phyloP scores from a whole-genome alignment of 1,140 invertebrate species.

The Adelges cooleyi region DNA sequence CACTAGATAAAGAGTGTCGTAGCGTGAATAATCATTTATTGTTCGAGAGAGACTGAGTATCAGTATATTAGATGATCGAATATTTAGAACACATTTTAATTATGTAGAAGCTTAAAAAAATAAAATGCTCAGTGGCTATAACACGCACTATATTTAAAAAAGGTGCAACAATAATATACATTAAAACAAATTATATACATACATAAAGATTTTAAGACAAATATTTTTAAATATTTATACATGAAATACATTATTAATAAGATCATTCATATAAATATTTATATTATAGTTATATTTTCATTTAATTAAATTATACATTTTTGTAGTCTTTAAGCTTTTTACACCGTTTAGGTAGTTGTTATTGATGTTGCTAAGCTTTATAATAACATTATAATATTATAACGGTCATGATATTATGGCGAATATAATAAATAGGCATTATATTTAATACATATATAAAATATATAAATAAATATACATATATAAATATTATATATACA shows the following conservation, averaged over 20 bases:
- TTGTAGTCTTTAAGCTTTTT: slow-evolving; percentile 25
- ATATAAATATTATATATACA: no score
- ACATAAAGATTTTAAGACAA: slow-evolving; percentile 16
- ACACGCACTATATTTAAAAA: slow-evolving; percentile 5
- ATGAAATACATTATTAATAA: slow-evolving; percentile 10
- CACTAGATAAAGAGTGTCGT: no score
- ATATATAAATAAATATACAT: no score
- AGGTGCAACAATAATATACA: not conserved
- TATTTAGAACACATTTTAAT: no score
- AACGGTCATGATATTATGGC: no score
- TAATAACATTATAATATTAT: slow-evolving; percentile 17
- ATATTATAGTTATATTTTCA: slow-evolving; percentile 7
- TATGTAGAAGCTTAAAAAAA: slow-evolving; percentile 19
- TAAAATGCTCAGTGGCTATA: slow-evolving; percentile 21
- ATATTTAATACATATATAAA: no score
- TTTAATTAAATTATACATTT: not conserved
- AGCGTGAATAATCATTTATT: not conserved
- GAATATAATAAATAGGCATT: no score
- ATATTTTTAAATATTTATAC: slow-evolving; percentile 27
- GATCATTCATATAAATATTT: slow-evolving; percentile 1
- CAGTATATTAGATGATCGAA: no score
- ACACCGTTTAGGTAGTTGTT: slow-evolving; percentile 17
- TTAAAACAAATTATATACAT: slow-evolving; percentile 21
- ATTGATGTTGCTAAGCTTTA: slow-evolving; percentile 25
- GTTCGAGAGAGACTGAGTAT: slow-evolving; percentile 18